phyloP scores from a whole-genome alignment of 2,888 invertebrate species.

The Xestia sexstrigata region DNA sequence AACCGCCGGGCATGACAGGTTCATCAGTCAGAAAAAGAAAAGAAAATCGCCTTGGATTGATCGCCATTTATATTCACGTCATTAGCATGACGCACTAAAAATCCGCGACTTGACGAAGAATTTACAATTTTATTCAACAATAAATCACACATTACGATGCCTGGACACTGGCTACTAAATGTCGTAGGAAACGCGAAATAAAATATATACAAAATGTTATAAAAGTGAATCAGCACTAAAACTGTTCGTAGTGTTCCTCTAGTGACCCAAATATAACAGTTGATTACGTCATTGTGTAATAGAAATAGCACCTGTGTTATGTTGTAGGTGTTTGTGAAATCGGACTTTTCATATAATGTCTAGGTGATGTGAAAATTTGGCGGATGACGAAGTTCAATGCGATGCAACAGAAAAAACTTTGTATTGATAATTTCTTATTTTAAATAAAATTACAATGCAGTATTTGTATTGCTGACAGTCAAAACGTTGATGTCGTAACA shows the following conservation, averaged over 20 bases:
- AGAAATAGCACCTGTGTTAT: slow-evolving; percentile 49
- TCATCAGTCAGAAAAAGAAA: not conserved
- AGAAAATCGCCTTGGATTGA: slow-evolving; percentile 25
- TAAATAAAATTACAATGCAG: slow-evolving; percentile 2
- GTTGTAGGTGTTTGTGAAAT: slow-evolving; percentile 18
- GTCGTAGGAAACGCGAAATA: slow-evolving; percentile 34
- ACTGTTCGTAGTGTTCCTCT: slow-evolving; percentile 57
- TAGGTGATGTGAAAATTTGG: not conserved
- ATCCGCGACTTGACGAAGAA: slow-evolving; percentile 31
- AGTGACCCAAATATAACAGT: slow-evolving; percentile 74
- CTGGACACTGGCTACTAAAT: slow-evolving; percentile 45
- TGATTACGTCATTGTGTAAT: slow-evolving; percentile 49
- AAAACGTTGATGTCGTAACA: not conserved
- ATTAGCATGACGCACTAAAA: slow-evolving; percentile 30
- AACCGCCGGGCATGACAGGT: too few species aligned
- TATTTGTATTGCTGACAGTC: not conserved
- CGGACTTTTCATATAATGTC: not conserved
- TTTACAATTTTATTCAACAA: slow-evolving; percentile 32
- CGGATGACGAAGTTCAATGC: not conserved
- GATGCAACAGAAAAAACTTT: not conserved
- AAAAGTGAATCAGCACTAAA: slow-evolving; percentile 52
- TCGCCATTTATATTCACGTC: slow-evolving; percentile 38
- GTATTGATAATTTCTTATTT: not conserved
- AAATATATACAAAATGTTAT: slow-evolving; percentile 49
- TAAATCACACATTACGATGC: slow-evolving; percentile 56